Conservation (phyloP, 2,113 vertebrate genomes). For the Pseudopodoces humilis region DNA sequence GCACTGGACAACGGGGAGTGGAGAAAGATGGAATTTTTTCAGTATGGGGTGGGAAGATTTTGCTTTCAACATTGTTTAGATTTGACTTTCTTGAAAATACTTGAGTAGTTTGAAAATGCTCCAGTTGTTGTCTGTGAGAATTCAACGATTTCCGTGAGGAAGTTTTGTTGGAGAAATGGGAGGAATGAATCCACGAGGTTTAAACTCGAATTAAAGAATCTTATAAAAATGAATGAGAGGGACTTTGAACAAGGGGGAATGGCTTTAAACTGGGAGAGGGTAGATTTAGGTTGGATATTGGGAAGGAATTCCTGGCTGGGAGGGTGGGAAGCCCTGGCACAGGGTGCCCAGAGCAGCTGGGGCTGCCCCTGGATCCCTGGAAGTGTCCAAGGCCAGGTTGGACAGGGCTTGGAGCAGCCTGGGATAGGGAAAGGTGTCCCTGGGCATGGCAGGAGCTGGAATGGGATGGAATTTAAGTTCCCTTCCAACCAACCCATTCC, state of each 20-base stretch:
- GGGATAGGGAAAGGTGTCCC: neutral
- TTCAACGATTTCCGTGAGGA: neutral
- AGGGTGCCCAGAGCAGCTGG: neutral
- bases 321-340: accelerated
- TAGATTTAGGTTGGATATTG: neutral
- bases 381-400: accelerated
- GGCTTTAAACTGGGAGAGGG: neutral
- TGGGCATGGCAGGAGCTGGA: neutral
- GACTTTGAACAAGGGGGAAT: neutral
- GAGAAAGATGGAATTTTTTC: neutral
- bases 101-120: neutral
- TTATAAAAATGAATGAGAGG: neutral
- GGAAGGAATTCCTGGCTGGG: neutral
- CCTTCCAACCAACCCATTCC: neutral
- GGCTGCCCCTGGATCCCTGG: neutral
- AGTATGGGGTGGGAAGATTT: neutral
- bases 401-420: accelerated
- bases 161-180: neutral
- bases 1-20: accelerated
- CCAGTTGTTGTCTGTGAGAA: neutral
- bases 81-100: neutral
- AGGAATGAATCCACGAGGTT: neutral
- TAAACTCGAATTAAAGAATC: neutral
- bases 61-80: neutral
- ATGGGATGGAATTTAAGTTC: accelerated